Evolutionary conservation across 2,797 vertebrate genomes (phyloP).

Genomic region (Leuciscus waleckii): DNA sequence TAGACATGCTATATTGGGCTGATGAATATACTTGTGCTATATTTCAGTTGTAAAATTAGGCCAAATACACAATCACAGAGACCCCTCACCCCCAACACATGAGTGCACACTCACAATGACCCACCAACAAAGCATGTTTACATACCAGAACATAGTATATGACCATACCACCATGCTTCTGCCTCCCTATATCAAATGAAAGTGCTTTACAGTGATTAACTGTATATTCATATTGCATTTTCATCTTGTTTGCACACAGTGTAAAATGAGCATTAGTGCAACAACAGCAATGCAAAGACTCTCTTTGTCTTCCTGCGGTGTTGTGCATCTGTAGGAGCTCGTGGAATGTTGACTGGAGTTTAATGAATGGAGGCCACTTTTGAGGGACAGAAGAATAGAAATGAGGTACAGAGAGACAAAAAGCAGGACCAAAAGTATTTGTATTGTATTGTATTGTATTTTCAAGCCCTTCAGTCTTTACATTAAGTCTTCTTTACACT

Average conservation of each 20-base stretch:
- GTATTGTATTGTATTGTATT: background rate
- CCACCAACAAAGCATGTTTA: background rate
- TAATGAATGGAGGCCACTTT: slow-evolving; percentile 14
- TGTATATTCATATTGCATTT: background rate
- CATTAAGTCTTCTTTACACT: background rate
- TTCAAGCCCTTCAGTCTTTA: background rate
- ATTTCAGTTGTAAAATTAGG: background rate
- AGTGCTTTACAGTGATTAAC: background rate
- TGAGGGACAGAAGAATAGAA: background rate
- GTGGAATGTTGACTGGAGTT: slow-evolving; percentile 23
- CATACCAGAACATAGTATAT: background rate
- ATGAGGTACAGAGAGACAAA: background rate
- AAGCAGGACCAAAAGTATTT: background rate
- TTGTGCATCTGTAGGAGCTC: slow-evolving; percentile 14
- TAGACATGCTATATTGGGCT: background rate
- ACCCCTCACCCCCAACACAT: background rate
- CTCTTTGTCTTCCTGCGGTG: background rate
- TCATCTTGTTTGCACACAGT: background rate
- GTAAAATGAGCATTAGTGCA: background rate
- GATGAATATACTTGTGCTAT: background rate
- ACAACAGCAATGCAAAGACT: background rate
- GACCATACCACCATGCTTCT: background rate
- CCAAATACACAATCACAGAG: background rate
- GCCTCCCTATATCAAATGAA: background rate
- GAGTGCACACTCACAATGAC: slow-evolving; percentile 18